Evolutionary conservation across 2,888 invertebrate species (phyloP).

Genomic region (Chydorus sphaericus): DNA sequence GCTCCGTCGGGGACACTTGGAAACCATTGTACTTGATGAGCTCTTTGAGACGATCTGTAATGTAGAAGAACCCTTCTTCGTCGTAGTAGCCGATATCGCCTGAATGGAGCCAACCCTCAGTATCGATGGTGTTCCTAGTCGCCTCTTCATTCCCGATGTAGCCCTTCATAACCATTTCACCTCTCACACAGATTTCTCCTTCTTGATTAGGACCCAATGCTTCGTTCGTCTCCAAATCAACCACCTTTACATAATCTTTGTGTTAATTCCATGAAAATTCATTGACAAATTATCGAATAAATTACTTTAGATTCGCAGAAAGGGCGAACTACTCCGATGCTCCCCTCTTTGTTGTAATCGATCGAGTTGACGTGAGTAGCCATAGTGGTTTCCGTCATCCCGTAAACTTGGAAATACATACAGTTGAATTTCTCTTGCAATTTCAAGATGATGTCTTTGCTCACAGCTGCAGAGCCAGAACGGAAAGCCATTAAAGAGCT

Average conservation of each 20-base stretch:
- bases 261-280: neutral
- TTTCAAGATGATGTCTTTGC: conserved; percentile 49
- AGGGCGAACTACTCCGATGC: neutral
- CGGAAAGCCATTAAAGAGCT: conserved; percentile 50
- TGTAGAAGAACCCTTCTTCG: conserved; percentile 54
- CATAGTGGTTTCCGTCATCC: conserved; percentile 63
- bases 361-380: conserved; percentile 35
- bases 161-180: conserved; percentile 43
- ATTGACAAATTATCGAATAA: neutral
- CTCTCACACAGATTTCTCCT: conserved; percentile 62
- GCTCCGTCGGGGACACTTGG: conserved; percentile 61
- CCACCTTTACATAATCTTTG: neutral
- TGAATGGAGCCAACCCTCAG: conserved; percentile 60
- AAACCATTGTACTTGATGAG: conserved; percentile 80
- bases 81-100: conserved; percentile 76
- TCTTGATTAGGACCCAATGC: conserved; percentile 35
- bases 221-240: conserved; percentile 34
- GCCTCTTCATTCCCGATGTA: conserved; percentile 56
- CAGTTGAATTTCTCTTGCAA: conserved; percentile 29
- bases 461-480: conserved; percentile 70
- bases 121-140: conserved; percentile 46
- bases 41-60: conserved; percentile 74
- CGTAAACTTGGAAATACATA: conserved; percentile 50
- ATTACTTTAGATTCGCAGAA: neutral
- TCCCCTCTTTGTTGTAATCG: conserved; percentile 37